A percentile compares a stretch with the other conserved stretches of the same genome.
Evolutionary conservation across 2,888 invertebrate species (phyloP).

Genomic region (Apocheima hispidaria): DNA sequence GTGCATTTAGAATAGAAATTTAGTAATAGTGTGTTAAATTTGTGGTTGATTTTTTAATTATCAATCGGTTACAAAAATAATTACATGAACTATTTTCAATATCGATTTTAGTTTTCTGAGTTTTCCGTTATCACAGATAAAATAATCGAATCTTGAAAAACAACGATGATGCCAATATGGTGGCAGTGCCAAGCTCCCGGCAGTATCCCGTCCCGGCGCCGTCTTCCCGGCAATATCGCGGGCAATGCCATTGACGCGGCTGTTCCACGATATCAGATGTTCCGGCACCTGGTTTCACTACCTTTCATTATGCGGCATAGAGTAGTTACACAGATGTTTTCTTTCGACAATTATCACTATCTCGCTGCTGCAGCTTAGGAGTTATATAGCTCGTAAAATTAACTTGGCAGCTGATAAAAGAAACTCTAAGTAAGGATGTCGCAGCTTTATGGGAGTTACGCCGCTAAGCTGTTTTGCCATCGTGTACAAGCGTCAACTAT

Average conservation of each 20-base stretch:
- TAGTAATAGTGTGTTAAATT: too few species aligned
- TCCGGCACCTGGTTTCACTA: neutral
- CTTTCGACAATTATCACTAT: neutral
- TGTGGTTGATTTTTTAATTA: too few species aligned
- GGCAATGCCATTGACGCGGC: neutral
- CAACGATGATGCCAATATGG: too few species aligned
- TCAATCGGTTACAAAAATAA: too few species aligned
- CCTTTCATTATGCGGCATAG: neutral
- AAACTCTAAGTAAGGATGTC: neutral
- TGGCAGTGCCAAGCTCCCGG: neutral
- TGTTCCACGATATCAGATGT: neutral
- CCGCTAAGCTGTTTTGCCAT: neutral
- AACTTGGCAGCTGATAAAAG: conserved; percentile 2
- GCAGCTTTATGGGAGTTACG: neutral
- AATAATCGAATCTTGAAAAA: too few species aligned
- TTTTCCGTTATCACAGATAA: too few species aligned
- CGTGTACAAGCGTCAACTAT: too few species aligned
- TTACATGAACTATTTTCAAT: too few species aligned
- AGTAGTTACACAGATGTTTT: neutral
- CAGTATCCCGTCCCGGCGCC: neutral
- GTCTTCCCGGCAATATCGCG: neutral
- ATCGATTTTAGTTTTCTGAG: too few species aligned
- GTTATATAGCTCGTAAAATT: neutral
- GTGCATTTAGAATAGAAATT: too few species aligned
- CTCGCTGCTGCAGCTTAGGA: neutral